Evolutionary conservation across 2,888 invertebrate genomes (phyloP).

Genomic region (Pollenia griseotomentosa): DNA sequence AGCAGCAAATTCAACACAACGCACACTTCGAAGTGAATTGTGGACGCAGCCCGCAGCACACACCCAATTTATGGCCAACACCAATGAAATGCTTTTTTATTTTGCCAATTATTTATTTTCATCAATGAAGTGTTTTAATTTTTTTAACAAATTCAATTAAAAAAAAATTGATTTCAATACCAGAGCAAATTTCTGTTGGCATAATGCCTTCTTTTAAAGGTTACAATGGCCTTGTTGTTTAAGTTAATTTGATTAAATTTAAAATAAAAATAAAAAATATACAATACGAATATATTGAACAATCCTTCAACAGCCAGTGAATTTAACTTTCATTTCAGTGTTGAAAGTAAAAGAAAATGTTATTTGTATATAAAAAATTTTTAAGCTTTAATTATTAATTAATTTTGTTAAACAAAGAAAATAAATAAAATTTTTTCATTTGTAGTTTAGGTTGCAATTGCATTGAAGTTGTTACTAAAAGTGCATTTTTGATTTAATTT

Average conservation of each 20-base stretch:
- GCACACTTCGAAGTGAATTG: neutral
- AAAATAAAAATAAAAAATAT: slow-evolving; percentile 3
- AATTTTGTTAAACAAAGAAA: neutral
- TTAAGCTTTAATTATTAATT: neutral
- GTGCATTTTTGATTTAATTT: slow-evolving; percentile 63
- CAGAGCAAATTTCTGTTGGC: slow-evolving; percentile 36
- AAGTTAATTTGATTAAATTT: slow-evolving; percentile 1
- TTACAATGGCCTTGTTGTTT: slow-evolving; percentile 51
- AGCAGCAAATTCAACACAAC: neutral
- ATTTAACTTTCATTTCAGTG: slow-evolving; percentile 49
- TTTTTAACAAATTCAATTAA: slow-evolving; percentile 22
- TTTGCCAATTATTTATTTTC: slow-evolving; percentile 44
- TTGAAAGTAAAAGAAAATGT: slow-evolving; percentile 47
- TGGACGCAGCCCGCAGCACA: neutral
- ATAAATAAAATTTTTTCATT: slow-evolving; percentile 5
- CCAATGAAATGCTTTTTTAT: neutral
- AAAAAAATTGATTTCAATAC: slow-evolving; percentile 18
- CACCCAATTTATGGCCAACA: slow-evolving; percentile 1
- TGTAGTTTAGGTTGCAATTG: slow-evolving; percentile 42
- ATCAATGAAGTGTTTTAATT: neutral
- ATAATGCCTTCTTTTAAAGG: slow-evolving; percentile 52
- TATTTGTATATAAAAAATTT: neutral
- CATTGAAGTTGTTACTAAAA: slow-evolving; percentile 49
- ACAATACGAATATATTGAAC: slow-evolving; percentile 2
- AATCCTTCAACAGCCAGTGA: slow-evolving; percentile 19